phyloP scores from a whole-genome alignment of 2,113 vertebrate species.

The Otocyon megalotis region DNA sequence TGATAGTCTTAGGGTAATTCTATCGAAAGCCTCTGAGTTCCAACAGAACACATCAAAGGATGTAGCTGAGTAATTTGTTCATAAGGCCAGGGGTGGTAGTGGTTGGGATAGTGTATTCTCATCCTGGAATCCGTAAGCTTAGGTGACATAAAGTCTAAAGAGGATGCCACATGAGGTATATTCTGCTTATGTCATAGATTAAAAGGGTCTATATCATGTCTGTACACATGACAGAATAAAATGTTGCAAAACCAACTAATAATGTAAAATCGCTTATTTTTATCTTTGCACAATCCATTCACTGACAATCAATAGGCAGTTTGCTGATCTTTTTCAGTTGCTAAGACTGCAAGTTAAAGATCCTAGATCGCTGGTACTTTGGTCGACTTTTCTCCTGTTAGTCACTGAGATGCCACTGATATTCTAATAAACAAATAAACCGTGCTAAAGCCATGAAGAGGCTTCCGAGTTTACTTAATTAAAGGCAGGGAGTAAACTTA shows the following conservation, averaged over 20 bases:
- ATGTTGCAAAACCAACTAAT: neutral
- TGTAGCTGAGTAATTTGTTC: neutral
- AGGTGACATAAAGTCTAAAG: neutral
- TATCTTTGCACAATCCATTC: neutral
- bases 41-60: neutral
- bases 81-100: neutral
- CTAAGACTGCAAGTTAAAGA: constrained; percentile 32
- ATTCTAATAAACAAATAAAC: constrained; percentile 31
- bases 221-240: neutral
- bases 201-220: neutral
- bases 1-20: neutral
- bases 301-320: neutral
- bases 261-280: neutral
- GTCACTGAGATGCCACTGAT: neutral
- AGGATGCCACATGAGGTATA: neutral
- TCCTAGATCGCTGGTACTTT: neutral
- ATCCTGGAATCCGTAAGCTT: neutral
- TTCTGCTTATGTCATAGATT: neutral
- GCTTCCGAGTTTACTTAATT: neutral
- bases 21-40: constrained; percentile 16
- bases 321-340: neutral
- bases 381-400: neutral
- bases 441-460: neutral
- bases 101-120: no score
- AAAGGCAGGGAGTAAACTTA: neutral